These are phyloP conservation scores for Lagria hirta DNA, from an alignment of 2,888 invertebrate genomes.

Conservation along the genomic window DNA sequence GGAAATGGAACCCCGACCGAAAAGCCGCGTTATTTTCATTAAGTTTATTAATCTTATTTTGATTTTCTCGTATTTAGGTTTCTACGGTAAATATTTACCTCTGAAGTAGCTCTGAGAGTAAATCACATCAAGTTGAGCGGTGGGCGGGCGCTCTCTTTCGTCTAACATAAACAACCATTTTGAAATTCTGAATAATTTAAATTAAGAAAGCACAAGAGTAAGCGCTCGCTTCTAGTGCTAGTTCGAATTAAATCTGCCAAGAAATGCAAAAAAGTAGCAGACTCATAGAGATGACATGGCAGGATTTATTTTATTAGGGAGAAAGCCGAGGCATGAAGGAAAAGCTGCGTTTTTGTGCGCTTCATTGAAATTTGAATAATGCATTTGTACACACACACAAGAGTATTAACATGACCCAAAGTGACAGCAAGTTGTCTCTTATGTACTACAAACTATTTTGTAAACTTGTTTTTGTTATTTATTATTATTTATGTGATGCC, in stretches of 20 bases:
- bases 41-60: constrained; percentile 27
- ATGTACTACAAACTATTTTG: too few species aligned
- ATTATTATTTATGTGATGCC: too few species aligned
- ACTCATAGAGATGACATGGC: too few species aligned
- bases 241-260: constrained; percentile 10
- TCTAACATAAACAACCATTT: constrained; percentile 22
- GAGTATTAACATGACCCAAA: too few species aligned
- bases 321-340: too few species aligned
- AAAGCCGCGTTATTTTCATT: constrained; percentile 24
- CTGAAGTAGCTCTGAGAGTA: constrained; percentile 25
- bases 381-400: too few species aligned
- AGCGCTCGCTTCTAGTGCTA: constrained; percentile 4
- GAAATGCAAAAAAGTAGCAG: constrained; percentile 6
- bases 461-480: too few species aligned
- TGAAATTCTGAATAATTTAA: constrained; percentile 21
- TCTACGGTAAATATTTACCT: constrained; percentile 25
- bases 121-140: constrained; percentile 25
- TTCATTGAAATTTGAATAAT: too few species aligned
- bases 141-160: too few species aligned
- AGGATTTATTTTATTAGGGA: too few species aligned
- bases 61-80: constrained; percentile 26
- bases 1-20: constrained; percentile 7
- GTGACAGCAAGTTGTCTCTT: too few species aligned
- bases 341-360: too few species aligned
- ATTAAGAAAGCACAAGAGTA: constrained; percentile 13